phyloP scores from a whole-genome alignment of 2,888 invertebrate species.

The Synergus laeviventris region DNA sequence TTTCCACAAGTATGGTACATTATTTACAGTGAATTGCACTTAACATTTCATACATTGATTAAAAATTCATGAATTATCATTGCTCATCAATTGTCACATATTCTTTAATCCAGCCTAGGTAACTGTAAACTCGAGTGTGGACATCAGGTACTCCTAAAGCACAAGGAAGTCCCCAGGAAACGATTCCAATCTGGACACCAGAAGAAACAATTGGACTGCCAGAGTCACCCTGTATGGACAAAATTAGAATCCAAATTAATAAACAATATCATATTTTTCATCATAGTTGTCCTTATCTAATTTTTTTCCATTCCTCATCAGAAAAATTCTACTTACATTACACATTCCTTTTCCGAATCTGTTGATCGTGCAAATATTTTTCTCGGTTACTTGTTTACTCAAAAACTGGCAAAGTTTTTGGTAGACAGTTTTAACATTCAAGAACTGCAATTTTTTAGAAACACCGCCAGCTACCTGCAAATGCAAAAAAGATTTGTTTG shows the following conservation, averaged over 20 bases:
- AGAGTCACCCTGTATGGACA: conserved; percentile 23
- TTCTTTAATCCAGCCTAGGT: conserved; percentile 60
- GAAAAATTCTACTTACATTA: not conserved
- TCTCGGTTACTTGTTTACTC: not conserved
- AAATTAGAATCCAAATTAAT: not conserved
- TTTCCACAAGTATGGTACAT: not conserved
- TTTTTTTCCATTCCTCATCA: not conserved
- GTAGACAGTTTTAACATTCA: not conserved
- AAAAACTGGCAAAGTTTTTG: not conserved
- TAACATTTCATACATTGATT: not conserved
- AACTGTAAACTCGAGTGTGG: conserved; percentile 62
- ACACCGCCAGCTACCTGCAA: not conserved
- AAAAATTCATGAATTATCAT: not conserved
- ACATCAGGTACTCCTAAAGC: conserved; percentile 62
- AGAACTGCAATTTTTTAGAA: not conserved
- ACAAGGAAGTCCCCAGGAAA: conserved; percentile 47
- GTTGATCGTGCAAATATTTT: conserved; percentile 17
- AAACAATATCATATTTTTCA: no score
- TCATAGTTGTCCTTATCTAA: not conserved
- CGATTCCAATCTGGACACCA: conserved; percentile 61
- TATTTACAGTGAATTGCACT: not conserved
- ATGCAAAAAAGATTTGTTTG: not conserved
- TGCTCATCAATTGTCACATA: not conserved
- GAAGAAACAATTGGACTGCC: conserved; percentile 22
- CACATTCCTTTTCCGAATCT: not conserved